Conservation (phyloP, 2,888 invertebrate genomes). For the Autographa gamma region DNA sequence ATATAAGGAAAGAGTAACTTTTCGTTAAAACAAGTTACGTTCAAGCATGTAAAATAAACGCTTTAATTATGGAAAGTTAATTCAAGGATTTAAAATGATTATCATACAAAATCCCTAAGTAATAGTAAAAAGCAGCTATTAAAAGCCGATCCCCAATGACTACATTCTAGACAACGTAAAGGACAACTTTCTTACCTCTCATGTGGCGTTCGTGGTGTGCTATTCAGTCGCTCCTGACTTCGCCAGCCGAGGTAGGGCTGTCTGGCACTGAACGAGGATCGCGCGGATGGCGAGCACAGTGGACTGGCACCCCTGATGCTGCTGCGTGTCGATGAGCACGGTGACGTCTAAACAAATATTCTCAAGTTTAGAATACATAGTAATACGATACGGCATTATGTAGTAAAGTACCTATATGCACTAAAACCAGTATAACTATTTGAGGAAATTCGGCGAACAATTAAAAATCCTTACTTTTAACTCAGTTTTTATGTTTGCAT, state of each 20-base stretch:
- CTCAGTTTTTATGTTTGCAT: not conserved
- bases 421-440: not conserved
- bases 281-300: constrained; percentile 90
- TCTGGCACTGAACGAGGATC: constrained; percentile 94
- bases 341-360: constrained; percentile 89
- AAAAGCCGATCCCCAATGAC: not conserved
- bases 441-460: not conserved
- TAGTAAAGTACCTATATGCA: too few relatives aligned
- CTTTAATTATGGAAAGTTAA: too few relatives aligned
- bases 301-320: constrained; percentile 92
- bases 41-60: too few relatives aligned
- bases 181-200: constrained; percentile 89
- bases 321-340: constrained; percentile 92
- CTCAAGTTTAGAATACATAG: not conserved
- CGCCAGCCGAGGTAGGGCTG: constrained; percentile 97
- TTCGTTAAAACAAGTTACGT: too few relatives aligned
- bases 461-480: not conserved
- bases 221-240: constrained; percentile 94
- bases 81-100: too few relatives aligned
- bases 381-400: too few relatives aligned
- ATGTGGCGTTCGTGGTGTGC: constrained; percentile 95
- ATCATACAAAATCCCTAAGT: too few relatives aligned
- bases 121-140: not conserved
- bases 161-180: not conserved
- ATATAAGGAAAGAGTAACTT: too few relatives aligned